Evolutionary conservation across 2,888 invertebrate genomes (phyloP), one percentile per base, ranked within the genome.

Genomic region (Caenorhabditis zanzibari): DNA sequence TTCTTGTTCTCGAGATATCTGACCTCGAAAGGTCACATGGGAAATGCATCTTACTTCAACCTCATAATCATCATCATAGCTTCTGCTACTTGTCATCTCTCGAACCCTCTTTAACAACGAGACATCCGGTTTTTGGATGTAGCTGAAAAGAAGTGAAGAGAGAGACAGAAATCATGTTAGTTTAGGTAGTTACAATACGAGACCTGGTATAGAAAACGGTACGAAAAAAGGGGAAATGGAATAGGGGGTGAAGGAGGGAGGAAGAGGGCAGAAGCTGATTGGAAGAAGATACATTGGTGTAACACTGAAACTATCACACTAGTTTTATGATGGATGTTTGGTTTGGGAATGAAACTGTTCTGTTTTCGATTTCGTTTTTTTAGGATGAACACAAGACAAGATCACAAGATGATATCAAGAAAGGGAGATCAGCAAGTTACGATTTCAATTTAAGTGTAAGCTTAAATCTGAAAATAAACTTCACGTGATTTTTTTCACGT

Each of bases 221-320:
- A 72, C 61, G 47, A 59, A 69, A 69, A 68, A 52, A 26, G 54
- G n/a, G 54, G 38, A 38, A 69, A 63, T 58, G 58, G 52, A 49
- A 63, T n/a, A 32, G 44, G 68, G 41, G 44, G 44, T 63, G 63
- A 38, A 52, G n/a, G n/a, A n/a, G n/a, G n/a, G 52, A 54, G 47
- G 71, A 28, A 44, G 47, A 49, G 49, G 63, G 75, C 44, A 54
- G 66, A 66, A 75, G 75, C 64, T 58, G 75, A 64, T 63, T 61
- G 63, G 63, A 54, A 54, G 54, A 41, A 54, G 63, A 63, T 63
- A 73, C 38, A 54, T 54, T 28, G 47, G 75, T 75, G 75, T 75
- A 75, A 75, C 75, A 64, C 44, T 54, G 38, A 74, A 75, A 75
- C 66, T 75, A 75, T 75, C 66, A 75, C 75, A 75, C 75, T 75